These are phyloP conservation scores for Microplitis demolitor DNA, from an alignment of 1,140 invertebrate genomes.

Conservation along the genomic window DNA sequence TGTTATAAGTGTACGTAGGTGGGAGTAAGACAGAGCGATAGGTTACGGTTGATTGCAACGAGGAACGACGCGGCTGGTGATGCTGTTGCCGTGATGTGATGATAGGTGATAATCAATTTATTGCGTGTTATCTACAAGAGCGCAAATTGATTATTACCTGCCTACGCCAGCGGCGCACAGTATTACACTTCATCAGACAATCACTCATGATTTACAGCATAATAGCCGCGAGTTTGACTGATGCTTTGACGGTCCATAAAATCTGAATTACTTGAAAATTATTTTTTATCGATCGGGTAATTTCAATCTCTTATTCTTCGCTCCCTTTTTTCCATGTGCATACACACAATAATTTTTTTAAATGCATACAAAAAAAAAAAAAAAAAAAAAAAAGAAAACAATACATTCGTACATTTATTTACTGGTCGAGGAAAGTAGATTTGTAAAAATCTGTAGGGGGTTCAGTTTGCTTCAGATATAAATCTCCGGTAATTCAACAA, in stretches of 20 bases:
- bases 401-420: background rate
- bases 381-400: too few relatives aligned
- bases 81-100: slow-evolving; percentile 6
- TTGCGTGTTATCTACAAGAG: slow-evolving; percentile 38
- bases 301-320: too few relatives aligned
- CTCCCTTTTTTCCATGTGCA: too few relatives aligned
- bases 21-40: background rate
- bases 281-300: background rate
- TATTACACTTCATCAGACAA: slow-evolving; percentile 43
- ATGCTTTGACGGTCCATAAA: slow-evolving; percentile 19
- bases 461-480: background rate
- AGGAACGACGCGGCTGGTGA: too few relatives aligned
- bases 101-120: slow-evolving; percentile 44
- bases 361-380: too few relatives aligned
- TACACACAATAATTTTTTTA: too few relatives aligned
- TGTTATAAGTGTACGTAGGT: background rate
- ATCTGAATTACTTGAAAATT: background rate
- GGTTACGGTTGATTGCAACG: slow-evolving; percentile 8
- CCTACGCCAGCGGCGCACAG: slow-evolving; percentile 18
- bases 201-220: slow-evolving; percentile 45
- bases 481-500: slow-evolving; percentile 1
- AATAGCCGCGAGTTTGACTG: slow-evolving; percentile 41
- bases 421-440: background rate
- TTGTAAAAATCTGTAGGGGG: background rate
- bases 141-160: slow-evolving; percentile 47